Conservation (phyloP, 2,888 invertebrate genomes). For the Leistus spinibarbis region DNA sequence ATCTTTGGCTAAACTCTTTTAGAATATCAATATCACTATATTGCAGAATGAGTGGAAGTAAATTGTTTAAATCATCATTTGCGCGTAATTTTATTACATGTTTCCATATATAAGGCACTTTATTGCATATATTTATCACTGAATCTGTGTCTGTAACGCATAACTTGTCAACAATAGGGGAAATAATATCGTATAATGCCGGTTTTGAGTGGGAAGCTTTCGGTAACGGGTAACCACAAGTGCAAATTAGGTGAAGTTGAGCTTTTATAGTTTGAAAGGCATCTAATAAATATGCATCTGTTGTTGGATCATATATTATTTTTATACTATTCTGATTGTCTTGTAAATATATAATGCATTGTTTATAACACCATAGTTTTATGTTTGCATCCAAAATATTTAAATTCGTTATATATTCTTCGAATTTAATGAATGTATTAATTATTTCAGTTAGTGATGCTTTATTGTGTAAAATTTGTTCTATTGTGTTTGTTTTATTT, state of each 20-base stretch:
- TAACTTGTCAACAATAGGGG: slow-evolving; percentile 62
- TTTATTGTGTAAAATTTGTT: slow-evolving; percentile 45
- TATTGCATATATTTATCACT: slow-evolving; percentile 62
- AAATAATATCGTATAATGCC: slow-evolving; percentile 64
- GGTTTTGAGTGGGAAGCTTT: slow-evolving; percentile 56
- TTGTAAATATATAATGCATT: slow-evolving; percentile 51
- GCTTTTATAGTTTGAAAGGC: slow-evolving; percentile 65
- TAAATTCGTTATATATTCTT: slow-evolving; percentile 46
- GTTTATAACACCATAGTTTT: slow-evolving; percentile 51
- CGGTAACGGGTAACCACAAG: slow-evolving; percentile 67
- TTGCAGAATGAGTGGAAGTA: slow-evolving; percentile 65
- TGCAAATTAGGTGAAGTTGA: slow-evolving; percentile 60
- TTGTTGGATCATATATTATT: slow-evolving; percentile 51
- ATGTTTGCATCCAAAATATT: slow-evolving; percentile 45
- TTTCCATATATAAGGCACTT: slow-evolving; percentile 69
- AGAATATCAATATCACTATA: slow-evolving; percentile 64
- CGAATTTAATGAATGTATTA: slow-evolving; percentile 47
- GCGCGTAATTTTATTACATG: slow-evolving; percentile 62
- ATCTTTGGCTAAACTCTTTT: slow-evolving; percentile 61
- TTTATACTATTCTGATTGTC: slow-evolving; percentile 40
- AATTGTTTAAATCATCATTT: slow-evolving; percentile 60
- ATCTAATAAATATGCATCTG: slow-evolving; percentile 62
- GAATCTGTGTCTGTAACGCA: slow-evolving; percentile 57
- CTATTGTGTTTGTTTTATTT: slow-evolving; percentile 51
- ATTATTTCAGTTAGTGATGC: slow-evolving; percentile 46